phyloP scores from a whole-genome alignment of 2,888 invertebrate species.

The Kryphioiulus occultus region DNA sequence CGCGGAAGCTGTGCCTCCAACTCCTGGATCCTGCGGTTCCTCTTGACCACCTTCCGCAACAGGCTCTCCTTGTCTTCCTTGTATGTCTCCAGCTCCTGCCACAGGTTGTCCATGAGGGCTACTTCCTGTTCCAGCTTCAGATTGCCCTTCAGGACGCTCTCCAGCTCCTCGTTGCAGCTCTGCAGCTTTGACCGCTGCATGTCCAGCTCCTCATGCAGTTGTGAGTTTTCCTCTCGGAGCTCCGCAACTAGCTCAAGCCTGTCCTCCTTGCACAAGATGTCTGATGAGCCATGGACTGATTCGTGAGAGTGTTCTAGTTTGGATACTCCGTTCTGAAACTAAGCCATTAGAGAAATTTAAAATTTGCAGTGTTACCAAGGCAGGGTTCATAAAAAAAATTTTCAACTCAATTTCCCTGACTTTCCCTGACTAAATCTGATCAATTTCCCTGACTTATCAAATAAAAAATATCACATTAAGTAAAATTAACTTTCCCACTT shows the following conservation, averaged over 20 bases:
- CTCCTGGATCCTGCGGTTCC: not conserved
- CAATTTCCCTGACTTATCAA: too few species aligned
- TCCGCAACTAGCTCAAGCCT: not conserved
- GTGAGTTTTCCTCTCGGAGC: not conserved
- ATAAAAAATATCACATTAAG: too few species aligned
- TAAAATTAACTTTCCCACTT: too few species aligned
- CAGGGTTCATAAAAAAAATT: too few species aligned
- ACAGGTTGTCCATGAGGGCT: not conserved
- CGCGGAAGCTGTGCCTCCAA: not conserved
- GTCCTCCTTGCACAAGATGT: not conserved
- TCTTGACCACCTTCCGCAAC: not conserved
- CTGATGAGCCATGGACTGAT: not conserved
- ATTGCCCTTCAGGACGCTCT: too few species aligned
- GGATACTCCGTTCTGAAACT: not conserved
- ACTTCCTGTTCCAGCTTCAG: slow-evolving; percentile 28
- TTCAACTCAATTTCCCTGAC: too few species aligned
- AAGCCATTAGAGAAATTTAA: not conserved
- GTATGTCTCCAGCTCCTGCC: slow-evolving; percentile 42
- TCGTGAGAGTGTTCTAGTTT: not conserved
- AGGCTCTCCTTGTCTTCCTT: slow-evolving; percentile 45
- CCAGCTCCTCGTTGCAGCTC: not conserved
- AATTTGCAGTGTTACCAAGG: not conserved
- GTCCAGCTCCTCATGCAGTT: not conserved
- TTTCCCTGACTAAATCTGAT: too few species aligned
- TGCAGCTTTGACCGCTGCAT: not conserved